phyloP scores from a whole-genome alignment of 1,140 invertebrate species.

The Neodiprion lecontei region DNA sequence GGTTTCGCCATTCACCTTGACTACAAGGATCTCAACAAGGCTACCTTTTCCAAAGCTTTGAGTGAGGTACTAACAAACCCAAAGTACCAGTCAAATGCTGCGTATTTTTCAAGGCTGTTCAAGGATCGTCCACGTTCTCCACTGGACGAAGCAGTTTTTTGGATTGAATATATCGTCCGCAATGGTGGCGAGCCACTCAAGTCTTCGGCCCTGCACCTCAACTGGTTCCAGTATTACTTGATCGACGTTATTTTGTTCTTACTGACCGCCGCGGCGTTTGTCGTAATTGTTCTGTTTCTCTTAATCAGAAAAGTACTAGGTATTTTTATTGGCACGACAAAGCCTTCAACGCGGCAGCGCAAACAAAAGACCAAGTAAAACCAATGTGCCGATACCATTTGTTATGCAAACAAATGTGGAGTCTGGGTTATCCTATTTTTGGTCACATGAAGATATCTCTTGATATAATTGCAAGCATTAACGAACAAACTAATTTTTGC shows the following conservation, averaged over 20 bases:
- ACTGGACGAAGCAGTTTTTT: conserved; percentile 63
- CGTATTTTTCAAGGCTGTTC: conserved; percentile 31
- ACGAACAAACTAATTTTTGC: too few relatives aligned
- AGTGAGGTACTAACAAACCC: conserved; percentile 44
- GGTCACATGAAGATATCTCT: too few relatives aligned
- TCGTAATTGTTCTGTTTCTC: background rate
- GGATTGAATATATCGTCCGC: conserved; percentile 63
- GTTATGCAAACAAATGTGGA: too few relatives aligned
- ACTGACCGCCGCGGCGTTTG: background rate
- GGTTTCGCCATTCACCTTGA: conserved; percentile 35
- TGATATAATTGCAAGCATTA: too few relatives aligned
- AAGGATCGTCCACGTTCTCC: conserved; percentile 59
- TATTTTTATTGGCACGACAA: too few relatives aligned
- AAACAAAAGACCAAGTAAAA: too few relatives aligned
- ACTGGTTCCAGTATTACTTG: background rate
- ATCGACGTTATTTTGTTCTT: background rate
- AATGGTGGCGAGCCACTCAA: background rate
- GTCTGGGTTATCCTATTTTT: too few relatives aligned
- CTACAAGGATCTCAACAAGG: conserved; percentile 38
- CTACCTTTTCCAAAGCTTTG: conserved; percentile 42
- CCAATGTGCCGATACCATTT: too few relatives aligned
- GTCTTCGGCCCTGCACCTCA: background rate
- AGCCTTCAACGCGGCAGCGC: too few relatives aligned
- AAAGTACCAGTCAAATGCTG: conserved; percentile 31
- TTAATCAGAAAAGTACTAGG: background rate